These are phyloP conservation scores for Eulemur mongoz DNA, from an alignment of 2,797 vertebrate species.

Conservation along the genomic window DNA sequence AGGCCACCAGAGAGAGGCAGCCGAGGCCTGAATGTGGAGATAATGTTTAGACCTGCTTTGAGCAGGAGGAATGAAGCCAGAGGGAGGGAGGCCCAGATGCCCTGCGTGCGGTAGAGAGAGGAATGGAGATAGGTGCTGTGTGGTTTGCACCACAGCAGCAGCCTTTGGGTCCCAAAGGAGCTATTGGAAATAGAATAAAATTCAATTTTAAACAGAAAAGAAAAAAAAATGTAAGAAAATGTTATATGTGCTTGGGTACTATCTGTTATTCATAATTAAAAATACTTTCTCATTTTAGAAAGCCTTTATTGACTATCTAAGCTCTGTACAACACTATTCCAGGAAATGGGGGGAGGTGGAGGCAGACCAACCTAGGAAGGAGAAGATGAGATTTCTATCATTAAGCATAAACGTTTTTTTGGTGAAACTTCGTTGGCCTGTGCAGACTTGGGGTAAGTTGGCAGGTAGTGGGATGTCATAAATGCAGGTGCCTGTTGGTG, in stretches of 20 bases:
- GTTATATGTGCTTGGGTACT: background rate
- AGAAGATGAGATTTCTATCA: background rate
- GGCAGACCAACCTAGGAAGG: background rate
- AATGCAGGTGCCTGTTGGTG: background rate
- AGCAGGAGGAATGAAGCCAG: background rate
- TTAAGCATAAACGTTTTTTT: background rate
- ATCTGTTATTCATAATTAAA: background rate
- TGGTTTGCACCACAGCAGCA: rapidly evolving
- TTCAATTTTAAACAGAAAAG: background rate
- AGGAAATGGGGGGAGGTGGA: background rate
- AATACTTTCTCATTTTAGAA: background rate
- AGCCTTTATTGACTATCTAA: background rate
- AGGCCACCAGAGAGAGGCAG: constrained; percentile 4
- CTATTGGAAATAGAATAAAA: background rate
- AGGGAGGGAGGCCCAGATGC: background rate
- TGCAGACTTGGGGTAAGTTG: background rate
- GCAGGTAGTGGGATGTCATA: background rate
- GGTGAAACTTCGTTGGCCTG: background rate
- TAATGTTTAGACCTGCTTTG: background rate
- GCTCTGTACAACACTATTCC: background rate
- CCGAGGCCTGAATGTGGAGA: background rate
- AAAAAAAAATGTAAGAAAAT: background rate
- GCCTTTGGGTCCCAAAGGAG: background rate
- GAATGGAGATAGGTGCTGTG: background rate
- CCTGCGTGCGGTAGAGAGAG: background rate